Base-by-base conservation (phyloP, 2,113 vertebrate species). In the Phalacrocorax carbo region DNA sequence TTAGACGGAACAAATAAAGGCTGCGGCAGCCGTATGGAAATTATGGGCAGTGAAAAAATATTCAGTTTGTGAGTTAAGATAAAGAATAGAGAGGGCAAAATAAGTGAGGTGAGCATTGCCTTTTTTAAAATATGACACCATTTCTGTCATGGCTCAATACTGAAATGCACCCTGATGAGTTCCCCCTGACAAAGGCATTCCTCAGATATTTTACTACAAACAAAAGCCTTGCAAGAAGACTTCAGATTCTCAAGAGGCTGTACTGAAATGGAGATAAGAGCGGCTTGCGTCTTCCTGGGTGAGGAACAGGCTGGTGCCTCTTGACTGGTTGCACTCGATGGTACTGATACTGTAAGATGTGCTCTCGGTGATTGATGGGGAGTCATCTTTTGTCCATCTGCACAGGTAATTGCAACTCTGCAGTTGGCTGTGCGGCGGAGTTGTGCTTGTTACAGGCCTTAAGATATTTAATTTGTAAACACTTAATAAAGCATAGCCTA, bases 391-490 rank as follows among this genome's bases (percentile, higher is more conserved):
- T 81, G 89, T 94, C 96, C 93, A 91, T 92, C 95, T 97, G 94
- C 91, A 70, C 96, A 97, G 96, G 96, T 94, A 93, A 96, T 94
- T 93, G 95, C 93, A 68, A 60, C 86, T 87, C 88, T 92, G 91
- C 78, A 49, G 80, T 57, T 84, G 96, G 58, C 95, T 86, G 12
- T 54, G 80, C 73, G 2, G 48, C 96, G 13, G 95, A 97, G 78
- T 90, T 62, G 68, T 69, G 97, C 95, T 94, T 94, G 66, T 94
- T 96, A 60, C 66, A 80, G 96, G 76, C 96, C 90, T 94, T 84
- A 93, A 97, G 97, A 97, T 98, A 98, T 98, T 98, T 98, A 98
- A 98, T 98, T 98, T 98, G 97, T 98, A 98, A 98, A 97, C 98
- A 98, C 98, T 98, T 98, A 98, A 98, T 98, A 98, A 98, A 98